These are phyloP conservation scores for Suncus etruscus DNA, from an alignment of 2,113 vertebrate species.

Conservation along the genomic window DNA sequence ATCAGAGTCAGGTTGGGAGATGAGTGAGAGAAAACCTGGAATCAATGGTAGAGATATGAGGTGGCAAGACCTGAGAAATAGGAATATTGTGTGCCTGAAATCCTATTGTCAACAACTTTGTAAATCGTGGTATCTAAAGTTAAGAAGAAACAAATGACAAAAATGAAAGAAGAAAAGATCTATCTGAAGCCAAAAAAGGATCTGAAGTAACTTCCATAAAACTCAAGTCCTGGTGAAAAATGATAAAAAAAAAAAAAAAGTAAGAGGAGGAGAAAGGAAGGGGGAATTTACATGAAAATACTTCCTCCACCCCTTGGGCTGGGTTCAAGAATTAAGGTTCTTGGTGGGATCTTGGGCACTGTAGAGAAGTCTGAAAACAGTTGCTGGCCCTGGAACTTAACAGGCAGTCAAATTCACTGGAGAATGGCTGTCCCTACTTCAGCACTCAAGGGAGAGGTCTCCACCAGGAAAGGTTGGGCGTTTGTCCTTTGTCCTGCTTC, in stretches of 20 bases:
- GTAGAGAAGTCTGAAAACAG: neutral
- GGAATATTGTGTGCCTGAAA: too few relatives aligned
- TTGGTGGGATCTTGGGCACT: too few relatives aligned
- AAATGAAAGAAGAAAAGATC: neutral
- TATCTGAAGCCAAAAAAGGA: neutral
- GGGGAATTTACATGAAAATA: neutral
- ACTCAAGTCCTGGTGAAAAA: neutral
- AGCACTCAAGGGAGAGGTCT: neutral
- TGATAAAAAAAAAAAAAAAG: neutral
- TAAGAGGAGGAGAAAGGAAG: neutral
- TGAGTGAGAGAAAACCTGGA: too few relatives aligned
- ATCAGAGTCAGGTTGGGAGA: too few relatives aligned
- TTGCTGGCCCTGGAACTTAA: neutral
- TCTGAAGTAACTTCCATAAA: neutral
- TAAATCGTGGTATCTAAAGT: too few relatives aligned
- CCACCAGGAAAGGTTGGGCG: neutral
- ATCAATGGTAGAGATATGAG: too few relatives aligned
- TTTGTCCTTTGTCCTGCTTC: neutral
- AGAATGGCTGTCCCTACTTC: neutral
- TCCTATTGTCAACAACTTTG: too few relatives aligned
- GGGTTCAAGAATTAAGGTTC: too few relatives aligned
- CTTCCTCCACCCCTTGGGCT: neutral
- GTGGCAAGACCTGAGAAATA: too few relatives aligned
- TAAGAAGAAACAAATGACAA: neutral
- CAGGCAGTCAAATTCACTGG: neutral